phyloP scores from a whole-genome alignment of 2,888 invertebrate species.

The Rhyacophila evoluta region DNA sequence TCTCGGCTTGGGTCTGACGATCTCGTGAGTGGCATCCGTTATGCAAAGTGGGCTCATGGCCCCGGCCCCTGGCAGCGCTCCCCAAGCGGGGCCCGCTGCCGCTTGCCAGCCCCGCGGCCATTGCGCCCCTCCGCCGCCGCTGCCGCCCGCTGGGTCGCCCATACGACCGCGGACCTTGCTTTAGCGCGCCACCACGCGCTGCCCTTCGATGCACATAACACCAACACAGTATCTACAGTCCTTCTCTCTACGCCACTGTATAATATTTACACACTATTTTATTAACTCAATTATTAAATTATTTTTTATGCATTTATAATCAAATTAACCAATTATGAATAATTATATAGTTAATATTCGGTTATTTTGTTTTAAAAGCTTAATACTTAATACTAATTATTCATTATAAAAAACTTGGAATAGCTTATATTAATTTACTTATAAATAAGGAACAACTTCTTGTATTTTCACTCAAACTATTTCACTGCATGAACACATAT shows the following conservation, averaged over 20 bases:
- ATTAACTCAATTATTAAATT: too few relatives aligned
- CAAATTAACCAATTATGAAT: too few relatives aligned
- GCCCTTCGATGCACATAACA: conserved; percentile 4
- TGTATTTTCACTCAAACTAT: too few relatives aligned
- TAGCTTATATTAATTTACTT: too few relatives aligned
- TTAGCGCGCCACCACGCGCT: conserved; percentile 13
- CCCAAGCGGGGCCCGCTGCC: conserved; percentile 62
- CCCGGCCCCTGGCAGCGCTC: conserved; percentile 52
- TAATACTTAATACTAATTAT: too few relatives aligned
- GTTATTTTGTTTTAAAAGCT: too few relatives aligned
- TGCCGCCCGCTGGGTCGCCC: conserved; percentile 53
- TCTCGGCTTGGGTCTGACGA: conserved; percentile 86
- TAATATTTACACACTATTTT: too few relatives aligned
- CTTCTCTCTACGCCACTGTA: not conserved
- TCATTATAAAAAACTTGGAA: too few relatives aligned
- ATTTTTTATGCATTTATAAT: too few relatives aligned
- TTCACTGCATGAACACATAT: too few relatives aligned
- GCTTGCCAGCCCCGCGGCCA: conserved; percentile 63
- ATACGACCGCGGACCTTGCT: not conserved
- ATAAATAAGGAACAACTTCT: too few relatives aligned
- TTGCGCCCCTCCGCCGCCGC: conserved; percentile 58
- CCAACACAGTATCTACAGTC: not conserved
- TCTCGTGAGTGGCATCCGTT: conserved; percentile 79
- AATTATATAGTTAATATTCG: too few relatives aligned
- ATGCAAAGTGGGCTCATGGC: conserved; percentile 54